phyloP scores from a whole-genome alignment of 2,888 invertebrate species.

The Drosophila putrida region DNA sequence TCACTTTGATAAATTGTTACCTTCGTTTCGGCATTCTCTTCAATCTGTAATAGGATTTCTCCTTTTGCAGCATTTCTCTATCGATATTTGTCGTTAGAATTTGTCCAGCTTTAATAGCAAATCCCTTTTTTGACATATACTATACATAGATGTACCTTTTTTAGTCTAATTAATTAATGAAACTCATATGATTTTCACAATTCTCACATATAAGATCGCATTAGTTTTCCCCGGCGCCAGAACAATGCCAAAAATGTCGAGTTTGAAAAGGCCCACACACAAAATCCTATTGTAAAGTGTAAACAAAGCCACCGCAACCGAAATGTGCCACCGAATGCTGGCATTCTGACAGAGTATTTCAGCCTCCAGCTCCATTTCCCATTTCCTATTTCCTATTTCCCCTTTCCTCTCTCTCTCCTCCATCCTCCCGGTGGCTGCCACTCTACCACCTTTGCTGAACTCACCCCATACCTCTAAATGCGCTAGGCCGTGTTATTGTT shows the following conservation, averaged over 20 bases:
- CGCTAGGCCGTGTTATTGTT: slow-evolving; percentile 58
- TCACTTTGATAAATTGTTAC: slow-evolving; percentile 60
- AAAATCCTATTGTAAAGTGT: slow-evolving; percentile 73
- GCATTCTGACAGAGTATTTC: slow-evolving; percentile 31
- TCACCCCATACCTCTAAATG: slow-evolving; percentile 5
- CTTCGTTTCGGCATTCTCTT: slow-evolving; percentile 47
- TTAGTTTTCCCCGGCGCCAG: slow-evolving; percentile 25
- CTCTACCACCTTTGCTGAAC: not conserved
- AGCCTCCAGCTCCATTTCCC: not conserved
- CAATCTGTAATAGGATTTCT: not conserved
- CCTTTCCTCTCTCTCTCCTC: not conserved
- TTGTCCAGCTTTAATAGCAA: slow-evolving; percentile 4
- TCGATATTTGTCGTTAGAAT: not conserved
- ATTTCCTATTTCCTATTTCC: not conserved
- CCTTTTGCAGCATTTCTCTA: not conserved
- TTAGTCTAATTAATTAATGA: slow-evolving; percentile 26
- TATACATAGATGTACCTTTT: not conserved
- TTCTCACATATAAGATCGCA: slow-evolving; percentile 19
- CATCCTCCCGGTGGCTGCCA: not conserved
- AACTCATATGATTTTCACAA: slow-evolving; percentile 30
- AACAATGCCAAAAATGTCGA: slow-evolving; percentile 12
- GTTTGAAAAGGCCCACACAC: slow-evolving; percentile 30
- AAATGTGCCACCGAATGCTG: slow-evolving; percentile 61
- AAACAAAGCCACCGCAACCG: slow-evolving; percentile 80
- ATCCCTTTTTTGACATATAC: slow-evolving; percentile 6